Conservation (phyloP, 2,113 vertebrate species). For the Tachysurus vachellii region DNA sequence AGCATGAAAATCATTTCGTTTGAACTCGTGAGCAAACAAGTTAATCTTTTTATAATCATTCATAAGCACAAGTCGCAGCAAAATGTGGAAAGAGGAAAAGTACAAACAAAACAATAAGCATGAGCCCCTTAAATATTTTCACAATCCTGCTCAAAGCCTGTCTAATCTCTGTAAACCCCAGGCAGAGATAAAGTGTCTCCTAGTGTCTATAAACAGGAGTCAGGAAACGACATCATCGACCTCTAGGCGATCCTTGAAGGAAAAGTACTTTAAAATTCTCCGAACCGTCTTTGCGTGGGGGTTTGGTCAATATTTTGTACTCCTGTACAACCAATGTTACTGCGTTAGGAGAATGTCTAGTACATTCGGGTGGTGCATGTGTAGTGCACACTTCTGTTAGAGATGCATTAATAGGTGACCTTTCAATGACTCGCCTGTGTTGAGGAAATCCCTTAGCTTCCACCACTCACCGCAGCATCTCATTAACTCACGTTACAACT, state of each 20-base stretch:
- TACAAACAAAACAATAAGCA: not conserved
- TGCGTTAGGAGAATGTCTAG: not conserved
- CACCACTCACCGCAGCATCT: not conserved
- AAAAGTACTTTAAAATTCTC: not conserved
- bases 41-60: not conserved
- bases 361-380: too few species aligned
- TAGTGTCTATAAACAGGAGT: not conserved
- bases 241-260: not conserved
- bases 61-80: slow-evolving; percentile 16
- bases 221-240: not conserved
- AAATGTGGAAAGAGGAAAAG: not conserved
- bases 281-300: not conserved
- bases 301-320: not conserved
- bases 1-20: not conserved
- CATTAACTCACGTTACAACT: slow-evolving; percentile 9
- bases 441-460: slow-evolving; percentile 25
- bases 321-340: not conserved
- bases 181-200: slow-evolving; percentile 24
- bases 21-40: not conserved
- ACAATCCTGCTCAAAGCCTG: not conserved
- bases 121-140: not conserved
- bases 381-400: not conserved
- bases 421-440: not conserved
- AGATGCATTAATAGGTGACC: not conserved
- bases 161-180: slow-evolving; percentile 30